Evolutionary conservation across 2,888 invertebrate species (phyloP), one percentile per base, ranked within the genome.

Genomic region (Drosophila birchii): DNA sequence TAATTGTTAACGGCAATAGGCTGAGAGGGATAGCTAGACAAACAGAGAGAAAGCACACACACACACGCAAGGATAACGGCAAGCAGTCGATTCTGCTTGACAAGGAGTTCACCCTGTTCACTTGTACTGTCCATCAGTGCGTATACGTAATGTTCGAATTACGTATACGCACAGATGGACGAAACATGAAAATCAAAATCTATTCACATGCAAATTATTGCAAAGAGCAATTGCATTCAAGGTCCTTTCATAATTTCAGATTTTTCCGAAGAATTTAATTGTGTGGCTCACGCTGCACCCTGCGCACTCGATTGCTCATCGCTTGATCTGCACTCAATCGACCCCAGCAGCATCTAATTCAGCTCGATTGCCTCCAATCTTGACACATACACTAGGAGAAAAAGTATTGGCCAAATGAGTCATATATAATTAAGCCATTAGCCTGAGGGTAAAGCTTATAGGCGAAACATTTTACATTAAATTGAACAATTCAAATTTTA

Each of bases 351-450:
- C 66, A 45, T 66, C 75, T 73, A 73, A 75, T 73, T 73, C 72
- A 73, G 66, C 75, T 73, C 75, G 72, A 73, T 73, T 73, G 72
- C 75, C 75, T 73, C 75, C 75, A 75, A 73, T 73, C 69, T 71
- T 69, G 71, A 72, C 72, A 73, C 55, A 34, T 62, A 53, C 75
- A 66, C 64, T 44, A 11, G 18, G 8, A 26, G 66, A 66, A 51
- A 39, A 12, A 23, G 0, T 41, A 23, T 29, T 29, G 7, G 14
- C 3, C 0, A 18, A 41, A 26, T 41, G 9, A 56, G 16, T 63
- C 32, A 57, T 7, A 11, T 39, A 12, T 39, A 32, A 36, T 18
- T 55, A 6, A 32, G 23, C n/a, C 20, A 51, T 51, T 51, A 49
- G 18, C 32, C n/a, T 14, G 18, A 2, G 32, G 47, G 47, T 3